Evolutionary conservation across 2,888 invertebrate genomes (phyloP).

Genomic region (Slavum lentiscoides): DNA sequence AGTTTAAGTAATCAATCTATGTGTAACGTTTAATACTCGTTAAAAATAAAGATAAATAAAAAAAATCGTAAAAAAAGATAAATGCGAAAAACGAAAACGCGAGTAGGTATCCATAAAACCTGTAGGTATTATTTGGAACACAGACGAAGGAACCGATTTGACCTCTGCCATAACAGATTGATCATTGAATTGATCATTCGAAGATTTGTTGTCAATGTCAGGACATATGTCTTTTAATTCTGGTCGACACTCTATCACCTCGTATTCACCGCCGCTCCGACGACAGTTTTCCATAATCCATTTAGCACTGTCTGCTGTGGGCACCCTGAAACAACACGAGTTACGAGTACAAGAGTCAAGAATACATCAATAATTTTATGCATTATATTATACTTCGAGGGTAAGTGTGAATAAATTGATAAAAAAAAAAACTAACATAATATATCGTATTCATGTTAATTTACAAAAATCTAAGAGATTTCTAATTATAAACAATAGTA

Average conservation of each 20-base stretch:
- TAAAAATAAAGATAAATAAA: too few relatives aligned
- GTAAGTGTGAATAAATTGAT: background rate
- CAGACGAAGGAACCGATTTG: background rate
- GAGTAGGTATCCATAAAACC: too few relatives aligned
- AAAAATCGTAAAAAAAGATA: too few relatives aligned
- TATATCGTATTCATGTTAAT: too few relatives aligned
- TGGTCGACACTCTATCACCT: background rate
- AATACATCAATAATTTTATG: background rate
- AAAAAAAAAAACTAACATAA: too few relatives aligned
- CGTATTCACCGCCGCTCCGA: background rate
- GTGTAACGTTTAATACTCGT: too few relatives aligned
- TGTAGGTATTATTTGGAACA: conserved; percentile 1
- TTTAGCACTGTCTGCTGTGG: background rate
- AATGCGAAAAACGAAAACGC: too few relatives aligned
- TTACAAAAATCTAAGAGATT: too few relatives aligned
- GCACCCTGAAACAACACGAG: background rate
- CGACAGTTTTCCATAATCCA: conserved; percentile 43
- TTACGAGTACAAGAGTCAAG: background rate
- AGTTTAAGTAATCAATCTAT: too few relatives aligned
- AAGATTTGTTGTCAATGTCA: background rate
- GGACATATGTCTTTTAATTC: background rate
- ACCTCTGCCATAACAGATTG: background rate
- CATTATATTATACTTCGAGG: background rate
- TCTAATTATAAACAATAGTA: too few relatives aligned
- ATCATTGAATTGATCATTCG: too few relatives aligned